Percentiles rank a stretch among this genome's conserved stretches.
phyloP scores from a whole-genome alignment of 2,113 vertebrate genomes.

The Nasalis larvatus region DNA sequence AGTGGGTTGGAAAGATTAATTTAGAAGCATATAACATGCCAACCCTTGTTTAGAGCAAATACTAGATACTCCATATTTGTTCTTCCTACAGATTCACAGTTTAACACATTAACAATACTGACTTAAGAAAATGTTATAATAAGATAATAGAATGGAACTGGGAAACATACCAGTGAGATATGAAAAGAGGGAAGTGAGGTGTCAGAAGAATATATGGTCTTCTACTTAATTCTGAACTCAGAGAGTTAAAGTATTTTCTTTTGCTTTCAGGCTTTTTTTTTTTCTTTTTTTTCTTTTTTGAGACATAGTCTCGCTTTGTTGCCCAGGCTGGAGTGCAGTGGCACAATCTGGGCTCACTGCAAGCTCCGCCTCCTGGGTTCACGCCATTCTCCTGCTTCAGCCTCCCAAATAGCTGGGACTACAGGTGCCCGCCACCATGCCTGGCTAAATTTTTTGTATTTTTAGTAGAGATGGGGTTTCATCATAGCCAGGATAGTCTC shows the following conservation, averaged over 20 bases:
- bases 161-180: not conserved
- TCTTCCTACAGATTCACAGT: not conserved
- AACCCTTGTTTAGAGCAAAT: slow-evolving; percentile 28
- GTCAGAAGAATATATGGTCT: not conserved
- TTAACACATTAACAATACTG: not conserved
- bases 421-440: too few relatives aligned
- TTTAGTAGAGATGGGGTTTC: too few relatives aligned
- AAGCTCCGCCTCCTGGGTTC: too few relatives aligned
- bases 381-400: too few relatives aligned
- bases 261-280: too few relatives aligned
- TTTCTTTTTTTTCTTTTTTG: too few relatives aligned
- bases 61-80: not conserved
- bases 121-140: slow-evolving; percentile 8
- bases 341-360: too few relatives aligned
- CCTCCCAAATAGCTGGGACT: too few relatives aligned
- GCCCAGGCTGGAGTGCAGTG: too few relatives aligned
- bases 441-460: too few relatives aligned
- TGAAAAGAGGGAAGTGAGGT: not conserved
- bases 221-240: not conserved
- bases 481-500: too few relatives aligned
- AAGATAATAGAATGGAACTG: not conserved
- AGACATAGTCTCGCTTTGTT: too few relatives aligned
- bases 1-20: slow-evolving; percentile 27
- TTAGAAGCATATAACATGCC: slow-evolving; percentile 47
- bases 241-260: not conserved